Evolutionary conservation across 2,113 vertebrate species (phyloP), one percentile per base, ranked within the genome.

Genomic region (Verasper variegatus): DNA sequence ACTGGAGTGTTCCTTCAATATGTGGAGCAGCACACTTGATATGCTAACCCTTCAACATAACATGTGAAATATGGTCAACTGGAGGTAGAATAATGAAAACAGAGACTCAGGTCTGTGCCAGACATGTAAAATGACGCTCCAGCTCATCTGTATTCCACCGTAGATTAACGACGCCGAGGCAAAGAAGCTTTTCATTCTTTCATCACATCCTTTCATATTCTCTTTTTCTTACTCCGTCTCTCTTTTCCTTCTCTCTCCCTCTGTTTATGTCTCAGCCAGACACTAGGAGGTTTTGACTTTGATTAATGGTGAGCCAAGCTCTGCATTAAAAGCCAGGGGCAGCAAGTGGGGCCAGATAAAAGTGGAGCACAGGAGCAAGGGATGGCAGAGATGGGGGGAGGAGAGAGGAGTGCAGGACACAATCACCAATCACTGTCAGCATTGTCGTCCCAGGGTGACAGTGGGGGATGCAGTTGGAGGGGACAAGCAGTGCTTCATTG

Each of bases 401-500:
- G 69, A 78, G 74, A 84, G 79, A 80, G 72, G 75, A 89, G 85
- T 63, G 81, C 78, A 81, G 90, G 87, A 90, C 90, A 86, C 74
- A 89, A 89, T 82, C 90, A 92, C 91, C 89, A 80, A 91, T 94
- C 93, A 92, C 87, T 92, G 92, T 93, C 92, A 89, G 87, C 86
- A 74, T 82, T 82, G 42, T 64, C 79, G 87, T 91, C 88, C 89
- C 87, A 76, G 76, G 90, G 89, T 91, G 91, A 90, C 87, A 85
- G 80, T 47, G 85, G 73, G 74, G 83, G 88, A 74, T 0, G 70
- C 81, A 56, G 55, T 87, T 81, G 77, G 86, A 82, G 82, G 86
- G 89, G 89, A 88, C 84, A 79, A 7, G 76, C 57, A 3, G 87
- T 74, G 86, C 86, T 83, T 90, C 91, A 91, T 86, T 83, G 89